Base-by-base conservation (phyloP, 2,113 vertebrate species). In the Lichenostomus cassidix region DNA sequence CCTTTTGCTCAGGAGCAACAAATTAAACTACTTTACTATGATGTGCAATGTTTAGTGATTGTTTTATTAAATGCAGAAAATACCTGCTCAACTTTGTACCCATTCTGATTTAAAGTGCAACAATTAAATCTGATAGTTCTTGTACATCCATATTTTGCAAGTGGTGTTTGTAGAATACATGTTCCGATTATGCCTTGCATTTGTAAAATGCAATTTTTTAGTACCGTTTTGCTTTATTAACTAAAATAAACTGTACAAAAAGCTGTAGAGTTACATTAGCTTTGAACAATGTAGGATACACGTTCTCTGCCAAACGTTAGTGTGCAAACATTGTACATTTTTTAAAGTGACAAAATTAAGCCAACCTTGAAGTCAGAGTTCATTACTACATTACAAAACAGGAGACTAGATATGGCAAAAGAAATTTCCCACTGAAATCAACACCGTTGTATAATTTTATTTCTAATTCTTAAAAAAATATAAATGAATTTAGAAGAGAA, bases 391-490 rank as follows among this genome's bases (percentile, higher is more conserved):
- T 92, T 93, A 96, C 92, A 97, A 93, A 96, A 93, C 90, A 92
- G 92, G 93, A 95, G 93, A 95, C 79, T 55, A 95, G 90, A 87
- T 93, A 97, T 41, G 94, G 95, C 94, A 95, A 96, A 96, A 97
- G 94, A 96, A 96, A 96, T 94, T 95, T 62, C 92, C 86, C 95
- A 95, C 94, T 79, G 86, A 97, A 97, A 97, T 97, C 75, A 97
- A 97, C 96, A 96, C 94, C 95, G 71, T 97, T 94, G 96, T 96
- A 97, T 96, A 98, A 94, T 98, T 97, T 98, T 97, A 97, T 97
- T 97, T 97, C 96, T 97, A 97, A 97, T 97, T 95, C 75, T 97
- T 96, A 95, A 96, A 97, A 97, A 97, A 97, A 97, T 97, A 97
- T 63, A 97, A 97, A 97, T 97, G 68, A 97, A 98, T 96, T 98